Evolutionary conservation across 2,888 invertebrate genomes (phyloP).

Genomic region (Drosophila lutescens): DNA sequence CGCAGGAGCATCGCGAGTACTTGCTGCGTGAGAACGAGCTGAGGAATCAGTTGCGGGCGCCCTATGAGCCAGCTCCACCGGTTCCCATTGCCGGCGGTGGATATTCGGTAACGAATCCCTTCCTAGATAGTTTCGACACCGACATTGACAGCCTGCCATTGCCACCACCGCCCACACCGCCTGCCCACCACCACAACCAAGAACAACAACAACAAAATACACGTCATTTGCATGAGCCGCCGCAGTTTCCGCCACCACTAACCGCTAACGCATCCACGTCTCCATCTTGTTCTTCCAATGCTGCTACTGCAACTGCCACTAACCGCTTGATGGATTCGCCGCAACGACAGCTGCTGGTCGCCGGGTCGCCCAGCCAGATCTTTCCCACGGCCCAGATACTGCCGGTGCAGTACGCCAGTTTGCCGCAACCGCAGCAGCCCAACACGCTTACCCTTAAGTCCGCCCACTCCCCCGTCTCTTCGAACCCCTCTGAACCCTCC

Average conservation of each 20-base stretch:
- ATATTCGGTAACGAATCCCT: constrained; percentile 83
- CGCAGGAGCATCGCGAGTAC: constrained; percentile 83
- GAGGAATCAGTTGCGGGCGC: constrained; percentile 81
- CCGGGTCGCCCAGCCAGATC: constrained; percentile 81
- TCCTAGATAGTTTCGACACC: constrained; percentile 79
- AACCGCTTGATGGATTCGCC: constrained; percentile 65
- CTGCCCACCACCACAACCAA: constrained; percentile 21
- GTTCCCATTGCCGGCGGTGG: constrained; percentile 62
- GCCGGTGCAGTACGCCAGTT: constrained; percentile 83
- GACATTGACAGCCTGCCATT: constrained; percentile 77
- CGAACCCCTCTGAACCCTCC: too few relatives aligned
- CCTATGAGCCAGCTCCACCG: constrained; percentile 74
- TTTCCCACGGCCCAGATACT: constrained; percentile 84
- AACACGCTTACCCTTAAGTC: constrained; percentile 66
- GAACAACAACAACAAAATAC: constrained; percentile 34
- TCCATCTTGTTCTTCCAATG: constrained; percentile 65
- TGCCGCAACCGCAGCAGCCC: constrained; percentile 84
- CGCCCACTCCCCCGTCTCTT: not conserved
- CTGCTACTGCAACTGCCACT: constrained; percentile 28
- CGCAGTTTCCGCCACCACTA: constrained; percentile 51
- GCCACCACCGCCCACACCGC: constrained; percentile 66
- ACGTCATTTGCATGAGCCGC: constrained; percentile 71
- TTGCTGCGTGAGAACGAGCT: constrained; percentile 83
- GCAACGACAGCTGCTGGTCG: constrained; percentile 55
- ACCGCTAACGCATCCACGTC: constrained; percentile 79